phyloP scores from a whole-genome alignment of 2,797 vertebrate species.

The Xerus rutilus region DNA sequence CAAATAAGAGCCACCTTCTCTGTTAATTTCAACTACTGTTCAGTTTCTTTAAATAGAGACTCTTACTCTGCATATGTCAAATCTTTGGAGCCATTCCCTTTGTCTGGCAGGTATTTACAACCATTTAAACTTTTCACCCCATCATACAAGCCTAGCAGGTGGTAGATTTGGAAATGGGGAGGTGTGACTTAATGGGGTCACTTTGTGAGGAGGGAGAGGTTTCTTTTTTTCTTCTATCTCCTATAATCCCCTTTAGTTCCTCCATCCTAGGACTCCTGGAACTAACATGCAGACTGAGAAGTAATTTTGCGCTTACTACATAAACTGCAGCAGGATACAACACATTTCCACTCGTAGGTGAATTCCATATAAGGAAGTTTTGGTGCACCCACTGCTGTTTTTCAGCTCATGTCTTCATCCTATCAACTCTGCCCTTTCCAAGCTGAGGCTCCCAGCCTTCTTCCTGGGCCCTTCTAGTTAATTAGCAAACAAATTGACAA shows the following conservation, averaged over 20 bases:
- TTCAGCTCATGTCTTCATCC: neutral
- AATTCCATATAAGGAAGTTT: neutral
- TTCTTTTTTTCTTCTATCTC: neutral
- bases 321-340: neutral
- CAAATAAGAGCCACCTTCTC: neutral
- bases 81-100: constrained; percentile 48
- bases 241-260: neutral
- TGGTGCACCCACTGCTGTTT: neutral
- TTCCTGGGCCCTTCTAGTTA: neutral
- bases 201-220: neutral
- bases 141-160: neutral
- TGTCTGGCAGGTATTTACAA: constrained; percentile 72
- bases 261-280: neutral
- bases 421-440: fast-evolving
- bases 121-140: constrained; percentile 77
- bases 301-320: neutral
- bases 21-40: constrained; percentile 68
- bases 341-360: neutral
- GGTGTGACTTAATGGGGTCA: constrained; percentile 32
- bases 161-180: neutral
- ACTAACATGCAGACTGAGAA: neutral
- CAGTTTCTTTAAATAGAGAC: constrained; percentile 70
- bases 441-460: neutral
- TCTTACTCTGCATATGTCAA: constrained; percentile 65
- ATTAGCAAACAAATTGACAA: neutral